These are phyloP conservation scores for Acanthornis magna DNA, from an alignment of 2,797 vertebrate genomes.

Conservation along the genomic window DNA sequence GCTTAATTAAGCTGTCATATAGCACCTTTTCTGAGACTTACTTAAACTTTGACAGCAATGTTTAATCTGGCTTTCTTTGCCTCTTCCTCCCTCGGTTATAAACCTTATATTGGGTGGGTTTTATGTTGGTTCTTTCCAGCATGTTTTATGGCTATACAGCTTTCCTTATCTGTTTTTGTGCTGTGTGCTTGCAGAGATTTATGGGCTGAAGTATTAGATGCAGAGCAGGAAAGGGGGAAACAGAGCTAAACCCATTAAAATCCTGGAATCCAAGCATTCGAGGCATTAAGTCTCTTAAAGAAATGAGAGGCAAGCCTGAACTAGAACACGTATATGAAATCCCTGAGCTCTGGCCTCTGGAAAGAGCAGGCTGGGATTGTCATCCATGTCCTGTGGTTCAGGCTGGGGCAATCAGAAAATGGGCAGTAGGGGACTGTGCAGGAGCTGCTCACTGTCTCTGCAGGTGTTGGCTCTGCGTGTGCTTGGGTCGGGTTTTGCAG, in stretches of 20 bases:
- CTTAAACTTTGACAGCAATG: not conserved
- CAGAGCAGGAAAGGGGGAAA: constrained; percentile 19
- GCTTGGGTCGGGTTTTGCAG: not conserved
- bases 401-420: not conserved
- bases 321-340: not conserved
- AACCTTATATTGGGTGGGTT: not conserved
- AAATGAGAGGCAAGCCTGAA: not conserved
- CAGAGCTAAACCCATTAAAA: constrained; percentile 19
- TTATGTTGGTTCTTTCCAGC: not conserved
- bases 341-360: not conserved
- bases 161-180: constrained; percentile 42
- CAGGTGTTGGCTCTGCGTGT: fast-evolving
- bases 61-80: not conserved
- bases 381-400: not conserved
- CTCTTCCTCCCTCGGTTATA: not conserved
- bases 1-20: not conserved
- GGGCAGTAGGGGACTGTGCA: not conserved
- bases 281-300: not conserved
- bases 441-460: not conserved
- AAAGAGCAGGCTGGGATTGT: not conserved
- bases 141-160: not conserved
- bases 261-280: not conserved
- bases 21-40: not conserved
- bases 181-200: constrained; percentile 36
- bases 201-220: constrained; percentile 41